Base-by-base conservation (phyloP, 1,140 invertebrate genomes). In the Pogonognathellus flavescens region DNA sequence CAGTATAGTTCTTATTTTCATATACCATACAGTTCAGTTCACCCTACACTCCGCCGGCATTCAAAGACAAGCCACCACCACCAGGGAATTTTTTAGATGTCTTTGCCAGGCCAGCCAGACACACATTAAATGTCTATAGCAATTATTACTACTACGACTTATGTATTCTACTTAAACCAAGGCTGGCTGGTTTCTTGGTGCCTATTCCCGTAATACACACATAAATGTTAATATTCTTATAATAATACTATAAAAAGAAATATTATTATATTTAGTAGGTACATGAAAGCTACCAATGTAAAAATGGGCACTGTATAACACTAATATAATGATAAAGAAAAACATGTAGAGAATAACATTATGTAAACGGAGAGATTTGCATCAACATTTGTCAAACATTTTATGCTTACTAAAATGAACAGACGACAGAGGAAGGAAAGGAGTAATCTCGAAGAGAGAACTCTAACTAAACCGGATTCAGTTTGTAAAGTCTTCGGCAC, bases 331-430 rank as follows among this genome's bases (percentile, higher is more conserved):
- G 31, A 76, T 76, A 31, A 50, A 50, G 70, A 31, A 76, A 76
- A 76, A 76, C 70, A 76, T 76, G 25, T 76, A 76, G 31, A 76
- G 25, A 76, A 76, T 76, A 76, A 76, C 70, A 76, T 76, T 76
- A 76, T 76, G 70, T 76, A 50, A 50, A 76, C 31, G 70, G 70
- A 76, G 49, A 76, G 70, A 76, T 76, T 76, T 76, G 70, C 70
- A 76, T 76, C 70, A 76, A 76, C 70, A 76, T 76, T 76, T 76
- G 70, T 76, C 70, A 76, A 76, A 76, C 70, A 76, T 76, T 76
- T 76, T 76, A 76, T 76, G 70, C 70, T 76, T 76, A 76, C 14
- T 76, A 76, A 76, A 76, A 76, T 76, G 70, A 76, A 76, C 70
- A 76, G 70, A 76, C 41, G 70, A 76, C 70, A 76, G 70, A 76